Conservation (phyloP, 2,113 vertebrate genomes). For the Halichoerus grypus region DNA sequence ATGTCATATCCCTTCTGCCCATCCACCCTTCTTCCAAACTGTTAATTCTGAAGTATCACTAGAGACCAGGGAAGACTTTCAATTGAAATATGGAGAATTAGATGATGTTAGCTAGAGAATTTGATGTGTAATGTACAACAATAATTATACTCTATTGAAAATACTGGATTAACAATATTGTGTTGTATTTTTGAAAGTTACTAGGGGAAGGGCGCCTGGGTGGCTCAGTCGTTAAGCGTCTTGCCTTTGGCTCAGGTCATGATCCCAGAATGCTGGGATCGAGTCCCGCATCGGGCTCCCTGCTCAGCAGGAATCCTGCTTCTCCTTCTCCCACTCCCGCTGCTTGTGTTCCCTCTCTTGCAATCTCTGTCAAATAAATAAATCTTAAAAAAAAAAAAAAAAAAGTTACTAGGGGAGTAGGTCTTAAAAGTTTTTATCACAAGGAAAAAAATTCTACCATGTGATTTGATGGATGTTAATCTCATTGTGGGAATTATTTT, state of each 20-base stretch:
- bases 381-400: too few species aligned
- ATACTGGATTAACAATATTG: neutral
- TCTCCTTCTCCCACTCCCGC: too few species aligned
- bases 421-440: neutral
- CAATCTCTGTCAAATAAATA: too few species aligned
- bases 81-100: neutral
- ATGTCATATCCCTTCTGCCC: neutral
- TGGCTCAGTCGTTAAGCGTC: too few species aligned
- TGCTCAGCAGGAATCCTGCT: too few species aligned
- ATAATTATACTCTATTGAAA: neutral
- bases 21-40: neutral
- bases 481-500: neutral
- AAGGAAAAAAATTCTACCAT: neutral
- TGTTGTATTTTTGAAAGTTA: neutral
- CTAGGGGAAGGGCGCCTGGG: neutral
- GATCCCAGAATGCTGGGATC: too few species aligned
- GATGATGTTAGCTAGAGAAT: neutral
- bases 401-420: neutral
- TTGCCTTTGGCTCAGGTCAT: too few species aligned
- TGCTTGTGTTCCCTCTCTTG: too few species aligned
- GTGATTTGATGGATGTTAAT: neutral
- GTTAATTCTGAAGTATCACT: neutral
- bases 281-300: too few species aligned
- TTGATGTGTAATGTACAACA: neutral
- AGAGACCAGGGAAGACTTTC: neutral